These are phyloP conservation scores for Zophobas morio DNA, from an alignment of 1,140 invertebrate genomes.

Conservation along the genomic window DNA sequence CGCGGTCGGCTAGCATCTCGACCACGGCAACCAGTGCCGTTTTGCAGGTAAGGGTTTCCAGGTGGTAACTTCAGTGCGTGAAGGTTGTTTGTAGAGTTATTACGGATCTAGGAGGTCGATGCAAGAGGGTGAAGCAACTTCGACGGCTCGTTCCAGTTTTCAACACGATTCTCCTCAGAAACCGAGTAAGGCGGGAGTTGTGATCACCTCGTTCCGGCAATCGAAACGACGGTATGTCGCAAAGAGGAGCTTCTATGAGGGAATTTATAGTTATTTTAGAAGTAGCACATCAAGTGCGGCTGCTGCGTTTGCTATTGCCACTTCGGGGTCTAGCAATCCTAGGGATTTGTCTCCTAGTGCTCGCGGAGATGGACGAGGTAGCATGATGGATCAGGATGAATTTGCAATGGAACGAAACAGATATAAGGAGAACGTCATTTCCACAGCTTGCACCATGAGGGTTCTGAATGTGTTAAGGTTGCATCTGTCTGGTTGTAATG, in stretches of 20 bases:
- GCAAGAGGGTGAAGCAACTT: conserved; percentile 67
- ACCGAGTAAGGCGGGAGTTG: conserved; percentile 86
- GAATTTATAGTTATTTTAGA: conserved; percentile 69
- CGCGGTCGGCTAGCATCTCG: conserved; percentile 63
- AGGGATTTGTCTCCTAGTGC: conserved; percentile 70
- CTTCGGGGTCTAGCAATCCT: conserved; percentile 89
- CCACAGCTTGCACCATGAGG: conserved; percentile 93
- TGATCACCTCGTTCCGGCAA: conserved; percentile 93
- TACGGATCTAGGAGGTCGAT: conserved; percentile 68
- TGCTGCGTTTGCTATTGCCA: conserved; percentile 93
- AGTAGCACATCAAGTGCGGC: conserved; percentile 92
- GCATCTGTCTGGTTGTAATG: background rate
- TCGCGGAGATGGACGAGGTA: conserved; percentile 22
- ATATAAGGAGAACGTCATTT: conserved; percentile 89
- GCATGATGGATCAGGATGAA: conserved; percentile 61
- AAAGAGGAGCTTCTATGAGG: conserved; percentile 35
- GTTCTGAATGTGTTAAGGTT: conserved; percentile 89
- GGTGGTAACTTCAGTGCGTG: background rate
- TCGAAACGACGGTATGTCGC: conserved; percentile 85
- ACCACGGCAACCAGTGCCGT: conserved; percentile 58
- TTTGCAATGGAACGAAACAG: conserved; percentile 68
- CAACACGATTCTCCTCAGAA: conserved; percentile 75
- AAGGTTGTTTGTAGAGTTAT: conserved; percentile 66
- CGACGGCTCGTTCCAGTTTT: conserved; percentile 71
- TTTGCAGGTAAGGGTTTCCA: conserved; percentile 48